Evolutionary conservation across 2,888 invertebrate species (phyloP).

Genomic region (Teinopalpus imperialis): DNA sequence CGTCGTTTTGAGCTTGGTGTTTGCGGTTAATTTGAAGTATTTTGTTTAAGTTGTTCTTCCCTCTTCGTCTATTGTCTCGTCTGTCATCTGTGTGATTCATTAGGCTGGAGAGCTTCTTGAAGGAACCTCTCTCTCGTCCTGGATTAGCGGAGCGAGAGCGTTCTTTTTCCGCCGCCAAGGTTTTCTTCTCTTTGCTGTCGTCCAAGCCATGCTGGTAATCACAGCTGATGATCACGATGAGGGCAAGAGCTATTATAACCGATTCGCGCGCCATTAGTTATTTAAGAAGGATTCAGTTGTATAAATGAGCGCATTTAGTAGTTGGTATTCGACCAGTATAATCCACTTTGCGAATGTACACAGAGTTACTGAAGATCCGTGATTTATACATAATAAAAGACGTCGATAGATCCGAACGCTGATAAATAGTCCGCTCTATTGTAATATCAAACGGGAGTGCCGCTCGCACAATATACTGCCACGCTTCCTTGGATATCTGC

Average conservation of each 20-base stretch:
- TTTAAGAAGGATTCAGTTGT: slow-evolving; percentile 42
- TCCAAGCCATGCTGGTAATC: slow-evolving; percentile 62
- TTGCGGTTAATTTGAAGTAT: slow-evolving; percentile 46
- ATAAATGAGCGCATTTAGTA: slow-evolving; percentile 11
- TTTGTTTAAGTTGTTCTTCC: slow-evolving; percentile 51
- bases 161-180: slow-evolving; percentile 74
- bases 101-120: slow-evolving; percentile 54
- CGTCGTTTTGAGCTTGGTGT: slow-evolving; percentile 35
- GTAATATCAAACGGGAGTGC: slow-evolving; percentile 45
- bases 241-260: slow-evolving; percentile 49
- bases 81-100: slow-evolving; percentile 57
- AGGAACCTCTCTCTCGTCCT: slow-evolving; percentile 52
- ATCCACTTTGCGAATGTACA: slow-evolving; percentile 47
- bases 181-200: slow-evolving; percentile 62
- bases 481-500: slow-evolving; percentile 46
- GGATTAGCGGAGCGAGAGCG: slow-evolving; percentile 57
- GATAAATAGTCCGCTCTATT: slow-evolving; percentile 39
- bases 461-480: slow-evolving; percentile 40
- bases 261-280: slow-evolving; percentile 70
- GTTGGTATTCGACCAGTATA: slow-evolving; percentile 26
- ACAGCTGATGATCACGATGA: slow-evolving; percentile 53
- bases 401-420: slow-evolving; percentile 28
- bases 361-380: slow-evolving; percentile 38
- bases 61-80: slow-evolving; percentile 38
- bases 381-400: slow-evolving; percentile 60